phyloP scores from a whole-genome alignment of 2,888 invertebrate species.

The Eupithecia centaureata region DNA sequence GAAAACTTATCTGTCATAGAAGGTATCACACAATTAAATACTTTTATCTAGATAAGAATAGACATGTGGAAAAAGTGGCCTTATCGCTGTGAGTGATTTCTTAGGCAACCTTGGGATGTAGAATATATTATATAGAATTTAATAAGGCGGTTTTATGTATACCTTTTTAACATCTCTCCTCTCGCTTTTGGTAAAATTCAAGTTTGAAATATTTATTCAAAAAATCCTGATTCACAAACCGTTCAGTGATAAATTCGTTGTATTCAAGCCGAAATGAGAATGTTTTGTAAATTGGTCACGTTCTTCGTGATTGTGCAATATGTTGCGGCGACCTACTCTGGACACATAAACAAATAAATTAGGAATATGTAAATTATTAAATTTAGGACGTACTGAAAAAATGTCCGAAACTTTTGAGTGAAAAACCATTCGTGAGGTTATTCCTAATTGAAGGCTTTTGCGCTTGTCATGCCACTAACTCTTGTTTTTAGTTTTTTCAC shows the following conservation, averaged over 20 bases:
- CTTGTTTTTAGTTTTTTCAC: no score
- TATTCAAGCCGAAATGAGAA: constrained; percentile 35
- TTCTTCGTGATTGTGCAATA: constrained; percentile 40
- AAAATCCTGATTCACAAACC: not conserved
- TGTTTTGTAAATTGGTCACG: constrained; percentile 44
- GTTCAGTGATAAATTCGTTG: constrained; percentile 22
- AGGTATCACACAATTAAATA: no score
- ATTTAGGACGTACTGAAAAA: not conserved
- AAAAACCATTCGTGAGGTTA: not conserved
- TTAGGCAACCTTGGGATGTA: no score
- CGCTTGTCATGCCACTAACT: no score
- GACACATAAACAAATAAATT: not conserved
- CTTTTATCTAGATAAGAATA: no score
- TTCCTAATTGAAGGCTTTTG: not conserved
- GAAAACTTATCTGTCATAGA: no score
- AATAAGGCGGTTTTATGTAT: no score
- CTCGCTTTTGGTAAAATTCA: not conserved
- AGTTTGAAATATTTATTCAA: not conserved
- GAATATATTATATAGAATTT: no score
- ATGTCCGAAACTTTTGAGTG: not conserved
- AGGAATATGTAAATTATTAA: not conserved
- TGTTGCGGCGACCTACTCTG: constrained; percentile 26
- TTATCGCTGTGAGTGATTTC: no score
- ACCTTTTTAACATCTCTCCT: no score
- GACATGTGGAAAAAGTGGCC: no score